A percentile compares a stretch with the other conserved stretches of the same genome.
Conservation (phyloP, 2,888 invertebrate genomes). For the Orchesellides sinensis region DNA sequence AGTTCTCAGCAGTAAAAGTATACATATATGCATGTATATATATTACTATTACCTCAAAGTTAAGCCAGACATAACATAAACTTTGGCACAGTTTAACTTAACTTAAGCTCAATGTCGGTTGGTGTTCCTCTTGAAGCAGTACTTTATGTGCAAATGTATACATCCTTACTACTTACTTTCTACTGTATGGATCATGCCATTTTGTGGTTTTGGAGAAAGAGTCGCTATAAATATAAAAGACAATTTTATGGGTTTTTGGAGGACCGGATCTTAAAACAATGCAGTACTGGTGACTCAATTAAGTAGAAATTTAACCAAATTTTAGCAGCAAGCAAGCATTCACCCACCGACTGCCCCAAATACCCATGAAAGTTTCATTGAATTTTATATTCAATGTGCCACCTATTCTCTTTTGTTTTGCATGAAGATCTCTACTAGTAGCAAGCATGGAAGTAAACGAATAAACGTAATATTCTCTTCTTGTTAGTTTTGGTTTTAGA, state of each 20-base stretch:
- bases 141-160: background rate
- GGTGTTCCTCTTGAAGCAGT: background rate
- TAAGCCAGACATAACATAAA: slow-evolving; percentile 46
- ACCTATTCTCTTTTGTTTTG: background rate
- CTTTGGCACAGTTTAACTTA: slow-evolving; percentile 55
- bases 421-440: background rate
- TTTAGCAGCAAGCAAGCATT: slow-evolving; percentile 46
- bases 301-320: slow-evolving; percentile 60
- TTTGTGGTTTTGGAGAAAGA: slow-evolving; percentile 56
- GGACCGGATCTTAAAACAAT: slow-evolving; percentile 36
- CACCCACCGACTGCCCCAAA: slow-evolving; percentile 1
- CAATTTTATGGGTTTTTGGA: slow-evolving; percentile 52
- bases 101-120: background rate
- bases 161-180: background rate
- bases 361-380: slow-evolving; percentile 56
- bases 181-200: slow-evolving; percentile 24
- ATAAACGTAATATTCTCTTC: no score
- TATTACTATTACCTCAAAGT: slow-evolving; percentile 45
- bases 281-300: slow-evolving; percentile 57
- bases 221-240: slow-evolving; percentile 46
- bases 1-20: background rate
- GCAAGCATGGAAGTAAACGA: no score
- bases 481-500: no score
- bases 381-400: slow-evolving; percentile 18
- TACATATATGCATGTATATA: background rate